phyloP scores from a whole-genome alignment of 2,113 vertebrate genomes.

The Oreochromis spilurus region DNA sequence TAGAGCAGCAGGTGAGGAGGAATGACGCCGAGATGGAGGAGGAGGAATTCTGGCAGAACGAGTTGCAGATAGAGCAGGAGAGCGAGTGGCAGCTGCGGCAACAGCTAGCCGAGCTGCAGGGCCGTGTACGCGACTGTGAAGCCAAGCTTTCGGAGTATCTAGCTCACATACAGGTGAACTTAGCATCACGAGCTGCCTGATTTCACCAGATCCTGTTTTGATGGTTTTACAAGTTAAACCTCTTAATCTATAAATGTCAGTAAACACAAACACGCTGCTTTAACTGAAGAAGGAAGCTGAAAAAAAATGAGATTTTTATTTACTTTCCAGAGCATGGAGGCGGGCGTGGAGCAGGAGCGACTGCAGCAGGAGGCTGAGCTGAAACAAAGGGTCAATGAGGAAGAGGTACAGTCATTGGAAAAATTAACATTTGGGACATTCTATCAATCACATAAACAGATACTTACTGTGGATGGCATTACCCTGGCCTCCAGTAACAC shows the following conservation, averaged over 20 bases:
- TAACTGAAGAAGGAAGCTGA: neutral
- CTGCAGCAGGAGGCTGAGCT: constrained; percentile 82
- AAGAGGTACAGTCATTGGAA: constrained; percentile 71
- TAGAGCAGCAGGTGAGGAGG: constrained; percentile 87
- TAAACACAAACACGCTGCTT: neutral
- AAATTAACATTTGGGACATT: neutral
- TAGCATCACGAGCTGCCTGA: no score
- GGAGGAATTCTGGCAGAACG: constrained; percentile 94
- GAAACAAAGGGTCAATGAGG: constrained; percentile 82
- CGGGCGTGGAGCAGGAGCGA: constrained; percentile 82
- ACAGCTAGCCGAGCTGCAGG: constrained; percentile 84
- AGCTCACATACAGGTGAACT: constrained; percentile 74
- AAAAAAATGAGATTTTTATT: neutral
- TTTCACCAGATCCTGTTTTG: neutral
- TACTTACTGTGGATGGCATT: neutral
- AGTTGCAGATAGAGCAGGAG: constrained; percentile 91
- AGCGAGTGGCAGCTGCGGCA: constrained; percentile 87
- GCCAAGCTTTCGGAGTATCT: constrained; percentile 81
- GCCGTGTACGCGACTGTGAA: constrained; percentile 82
- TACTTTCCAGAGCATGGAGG: constrained; percentile 72
- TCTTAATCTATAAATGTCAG: neutral
- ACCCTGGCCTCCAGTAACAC: neutral
- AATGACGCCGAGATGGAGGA: constrained; percentile 90
- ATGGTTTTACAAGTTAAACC: neutral
- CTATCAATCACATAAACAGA: neutral